phyloP scores from a whole-genome alignment of 2,888 invertebrate species.

The Crossocerus cetratus region DNA sequence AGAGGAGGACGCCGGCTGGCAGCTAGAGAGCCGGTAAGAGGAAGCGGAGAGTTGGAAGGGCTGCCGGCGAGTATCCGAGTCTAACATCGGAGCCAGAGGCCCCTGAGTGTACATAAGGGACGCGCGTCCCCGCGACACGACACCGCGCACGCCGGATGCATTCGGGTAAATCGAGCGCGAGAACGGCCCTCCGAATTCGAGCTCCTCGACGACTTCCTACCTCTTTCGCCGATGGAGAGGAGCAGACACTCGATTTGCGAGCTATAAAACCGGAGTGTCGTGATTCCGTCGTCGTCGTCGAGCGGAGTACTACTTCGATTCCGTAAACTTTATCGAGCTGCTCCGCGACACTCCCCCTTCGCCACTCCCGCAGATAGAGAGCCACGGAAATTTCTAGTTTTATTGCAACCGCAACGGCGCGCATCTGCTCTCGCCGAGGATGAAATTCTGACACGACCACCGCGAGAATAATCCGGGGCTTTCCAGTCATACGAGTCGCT shows the following conservation, averaged over 20 bases:
- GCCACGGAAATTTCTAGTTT: not conserved
- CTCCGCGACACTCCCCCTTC: not conserved
- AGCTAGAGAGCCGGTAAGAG: not conserved
- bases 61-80: constrained; percentile 21
- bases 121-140: constrained; percentile 19
- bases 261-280: constrained; percentile 79
- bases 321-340: constrained; percentile 4
- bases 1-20: not conserved
- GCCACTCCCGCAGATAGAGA: not conserved
- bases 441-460: not conserved
- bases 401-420: not conserved
- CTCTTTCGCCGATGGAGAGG: constrained; percentile 16
- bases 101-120: constrained; percentile 42
- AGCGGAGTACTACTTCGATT: not conserved
- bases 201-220: constrained; percentile 76
- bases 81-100: constrained; percentile 13
- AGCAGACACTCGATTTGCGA: constrained; percentile 78
- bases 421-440: not conserved
- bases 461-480: not conserved
- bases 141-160: constrained; percentile 57
- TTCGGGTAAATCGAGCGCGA: constrained; percentile 68
- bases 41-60: constrained; percentile 10
- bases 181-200: constrained; percentile 71
- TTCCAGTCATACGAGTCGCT: not conserved
- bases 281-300: constrained; percentile 40